Evolutionary conservation across 2,797 vertebrate species (phyloP).

Genomic region (Erethizon dorsatum): DNA sequence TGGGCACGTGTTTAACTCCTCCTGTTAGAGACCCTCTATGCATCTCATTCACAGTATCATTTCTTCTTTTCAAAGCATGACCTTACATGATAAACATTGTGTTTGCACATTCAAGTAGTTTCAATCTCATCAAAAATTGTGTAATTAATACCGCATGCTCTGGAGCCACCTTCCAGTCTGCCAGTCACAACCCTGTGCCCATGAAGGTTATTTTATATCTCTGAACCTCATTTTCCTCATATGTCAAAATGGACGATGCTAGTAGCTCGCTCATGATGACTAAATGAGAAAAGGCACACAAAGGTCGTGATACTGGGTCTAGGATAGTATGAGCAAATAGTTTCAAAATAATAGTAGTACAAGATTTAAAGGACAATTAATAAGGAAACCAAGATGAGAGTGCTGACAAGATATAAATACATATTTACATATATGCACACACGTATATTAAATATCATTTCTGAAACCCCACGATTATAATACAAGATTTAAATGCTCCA

Average conservation of each 20-base stretch:
- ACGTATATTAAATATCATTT: background rate
- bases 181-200: background rate
- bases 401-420: background rate
- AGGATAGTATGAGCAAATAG: background rate
- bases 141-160: background rate
- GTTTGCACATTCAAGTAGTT: constrained; percentile 22
- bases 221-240: background rate
- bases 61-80: constrained; percentile 1
- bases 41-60: background rate
- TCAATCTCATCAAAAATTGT: background rate
- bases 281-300: background rate
- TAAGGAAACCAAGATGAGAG: background rate
- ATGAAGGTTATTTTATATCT: background rate
- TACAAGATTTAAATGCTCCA: background rate
- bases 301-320: too few species aligned
- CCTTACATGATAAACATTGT: background rate
- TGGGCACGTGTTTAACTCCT: background rate
- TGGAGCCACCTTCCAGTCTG: background rate
- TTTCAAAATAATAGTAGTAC: background rate
- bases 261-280: background rate
- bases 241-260: background rate
- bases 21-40: background rate
- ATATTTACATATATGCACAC: too few species aligned
- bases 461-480: background rate
- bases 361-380: background rate